These are phyloP conservation scores for Ornithoptera alexandrae DNA, from an alignment of 2,888 invertebrate species.

Conservation along the genomic window DNA sequence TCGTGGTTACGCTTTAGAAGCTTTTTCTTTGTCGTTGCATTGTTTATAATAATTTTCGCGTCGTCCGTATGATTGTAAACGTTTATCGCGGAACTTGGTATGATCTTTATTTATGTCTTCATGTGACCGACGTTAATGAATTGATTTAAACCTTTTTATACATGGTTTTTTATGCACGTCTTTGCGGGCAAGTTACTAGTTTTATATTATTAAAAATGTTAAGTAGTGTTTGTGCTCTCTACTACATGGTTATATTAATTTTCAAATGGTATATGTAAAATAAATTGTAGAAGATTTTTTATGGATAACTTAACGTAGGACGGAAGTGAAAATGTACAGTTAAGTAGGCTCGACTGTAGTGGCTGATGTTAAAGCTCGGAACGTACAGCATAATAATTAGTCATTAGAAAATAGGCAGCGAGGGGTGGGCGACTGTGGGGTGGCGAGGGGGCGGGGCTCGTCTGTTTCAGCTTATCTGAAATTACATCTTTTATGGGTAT, in stretches of 20 bases:
- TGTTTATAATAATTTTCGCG: not conserved
- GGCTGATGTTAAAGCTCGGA: slow-evolving; percentile 73
- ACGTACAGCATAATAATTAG: slow-evolving; percentile 81
- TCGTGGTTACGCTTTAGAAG: not conserved
- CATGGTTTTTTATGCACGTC: not conserved
- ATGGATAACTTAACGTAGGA: slow-evolving; percentile 39
- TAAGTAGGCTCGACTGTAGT: slow-evolving; percentile 38
- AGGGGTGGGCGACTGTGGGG: slow-evolving; percentile 45
- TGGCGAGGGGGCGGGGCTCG: slow-evolving; percentile 69
- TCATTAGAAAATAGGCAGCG: slow-evolving; percentile 79
- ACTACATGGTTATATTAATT: not conserved
- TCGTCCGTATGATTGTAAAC: not conserved
- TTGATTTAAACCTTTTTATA: not conserved
- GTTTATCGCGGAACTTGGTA: not conserved
- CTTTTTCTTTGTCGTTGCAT: slow-evolving; percentile 22
- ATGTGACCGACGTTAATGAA: not conserved
- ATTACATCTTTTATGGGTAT: slow-evolving; percentile 81
- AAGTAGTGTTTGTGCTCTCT: not conserved
- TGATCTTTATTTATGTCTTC: not conserved
- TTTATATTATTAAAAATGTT: not conserved
- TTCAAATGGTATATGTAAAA: not conserved
- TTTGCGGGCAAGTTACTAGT: not conserved
- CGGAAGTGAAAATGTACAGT: slow-evolving; percentile 55
- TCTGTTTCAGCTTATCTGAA: slow-evolving; percentile 81
- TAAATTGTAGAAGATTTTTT: not conserved